Conservation (phyloP, 35 echinoderm and acorn worm genomes). For the Heliocidaris erythrogramma region DNA sequence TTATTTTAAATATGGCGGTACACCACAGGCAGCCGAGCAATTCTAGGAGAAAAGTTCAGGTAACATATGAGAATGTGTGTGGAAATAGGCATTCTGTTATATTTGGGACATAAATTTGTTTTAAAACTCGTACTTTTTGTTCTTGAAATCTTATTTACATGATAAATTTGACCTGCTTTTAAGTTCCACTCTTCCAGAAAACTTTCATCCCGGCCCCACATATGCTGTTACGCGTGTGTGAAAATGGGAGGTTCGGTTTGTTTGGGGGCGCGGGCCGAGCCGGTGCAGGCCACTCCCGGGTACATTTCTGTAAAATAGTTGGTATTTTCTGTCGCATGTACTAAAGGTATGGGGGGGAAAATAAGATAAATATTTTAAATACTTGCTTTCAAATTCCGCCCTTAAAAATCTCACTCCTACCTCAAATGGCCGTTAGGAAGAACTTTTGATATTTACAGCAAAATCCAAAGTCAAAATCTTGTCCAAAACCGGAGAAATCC, state of each 20-base stretch:
- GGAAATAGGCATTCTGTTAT: neutral
- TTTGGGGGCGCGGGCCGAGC: too few species aligned
- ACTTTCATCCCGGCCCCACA: neutral
- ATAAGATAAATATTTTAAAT: too few species aligned
- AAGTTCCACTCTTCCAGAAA: neutral
- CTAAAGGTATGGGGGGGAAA: too few species aligned
- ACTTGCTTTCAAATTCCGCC: too few species aligned
- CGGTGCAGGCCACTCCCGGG: too few species aligned
- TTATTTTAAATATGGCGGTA: slow-evolving; percentile 72
- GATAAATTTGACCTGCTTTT: neutral
- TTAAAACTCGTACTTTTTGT: neutral
- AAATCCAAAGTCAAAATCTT: too few species aligned
- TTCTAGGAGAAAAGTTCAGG: slow-evolving; percentile 91
- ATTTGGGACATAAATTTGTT: neutral
- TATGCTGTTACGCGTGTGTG: neutral
- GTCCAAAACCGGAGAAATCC: too few species aligned
- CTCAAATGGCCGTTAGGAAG: too few species aligned
- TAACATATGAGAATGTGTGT: neutral
- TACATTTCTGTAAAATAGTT: too few species aligned
- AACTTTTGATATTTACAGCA: too few species aligned
- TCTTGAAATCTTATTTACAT: neutral
- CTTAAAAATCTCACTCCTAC: too few species aligned
- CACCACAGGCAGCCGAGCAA: slow-evolving; percentile 83
- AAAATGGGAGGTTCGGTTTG: neutral
- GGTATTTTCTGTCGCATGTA: too few species aligned